Base-by-base conservation (phyloP, 2,797 vertebrate species). In the Anas georgica region DNA sequence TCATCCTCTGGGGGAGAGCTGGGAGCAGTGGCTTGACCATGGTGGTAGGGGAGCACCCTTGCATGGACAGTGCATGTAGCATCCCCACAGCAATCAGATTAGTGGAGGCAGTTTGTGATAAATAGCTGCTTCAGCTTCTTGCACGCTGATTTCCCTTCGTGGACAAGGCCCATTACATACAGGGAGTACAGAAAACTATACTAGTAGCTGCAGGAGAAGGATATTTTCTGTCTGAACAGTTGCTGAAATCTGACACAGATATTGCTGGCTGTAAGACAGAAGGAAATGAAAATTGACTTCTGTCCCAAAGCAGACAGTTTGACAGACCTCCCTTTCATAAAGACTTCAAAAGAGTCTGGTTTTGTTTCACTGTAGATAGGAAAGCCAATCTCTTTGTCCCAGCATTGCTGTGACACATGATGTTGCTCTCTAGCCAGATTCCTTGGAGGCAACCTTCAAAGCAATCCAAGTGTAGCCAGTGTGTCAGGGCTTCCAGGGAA, bases 51-150 rank as follows among this genome's bases (percentile, higher is more conserved):
- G 43, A 50, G 35, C 70, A 69, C 4, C 45, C 25, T 74, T 37
- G 14, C 10, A 25, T 55, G 55, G 25, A 1, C 3, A 28, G 18
- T 2, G 1, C 20, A 1, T 0, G 3, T 3, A 2, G 28, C 52
- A 48, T 85, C 67, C 22, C 10, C 17, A 35, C 50, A 46, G 37
- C n/a, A 23, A 2, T 46, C n/a, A 8, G 13, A 13, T 55, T 1
- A 1, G 37, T 54, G 56, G 75, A 63, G 46, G 16, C 67, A 76
- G 10, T 48, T 67, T 90, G 43, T 31, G 14, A 17, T 63, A 70
- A 86, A 46, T 60, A 25, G n/a, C 29, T 1, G 6, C 77, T 62
- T 76, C 41, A 58, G 10, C 70, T 59, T 66, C 9, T 18, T 50
- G 7, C 28, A 5, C 6, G 2, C 35, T 56, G 58, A 23, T 86